These are phyloP conservation scores for Oreochromis tanganicae DNA, from an alignment of 2,113 vertebrate species.

Conservation along the genomic window DNA sequence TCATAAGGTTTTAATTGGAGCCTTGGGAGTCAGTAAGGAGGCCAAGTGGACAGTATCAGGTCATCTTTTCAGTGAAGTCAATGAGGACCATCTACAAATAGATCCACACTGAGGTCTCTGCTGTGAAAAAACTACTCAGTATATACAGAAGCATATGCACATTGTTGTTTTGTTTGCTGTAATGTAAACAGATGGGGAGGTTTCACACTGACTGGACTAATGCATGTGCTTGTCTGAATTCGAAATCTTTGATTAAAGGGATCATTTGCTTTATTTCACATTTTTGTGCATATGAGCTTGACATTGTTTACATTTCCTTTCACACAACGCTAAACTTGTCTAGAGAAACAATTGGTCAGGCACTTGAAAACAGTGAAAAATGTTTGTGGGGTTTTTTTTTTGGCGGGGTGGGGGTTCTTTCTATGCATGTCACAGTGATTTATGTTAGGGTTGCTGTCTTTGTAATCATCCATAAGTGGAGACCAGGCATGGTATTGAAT, in stretches of 20 bases:
- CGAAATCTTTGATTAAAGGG: background rate
- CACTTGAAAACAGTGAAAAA: background rate
- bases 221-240: background rate
- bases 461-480: constrained; percentile 24
- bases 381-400: background rate
- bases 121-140: background rate
- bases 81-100: background rate
- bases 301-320: background rate
- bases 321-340: background rate
- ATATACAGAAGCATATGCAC: background rate
- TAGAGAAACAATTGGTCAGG: background rate
- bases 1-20: constrained; percentile 39
- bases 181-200: background rate
- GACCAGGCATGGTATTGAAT: background rate
- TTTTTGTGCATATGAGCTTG: background rate
- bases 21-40: constrained; percentile 7
- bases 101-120: background rate
- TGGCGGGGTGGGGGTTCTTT: background rate
- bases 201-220: background rate
- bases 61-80: constrained; percentile 5
- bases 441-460: constrained; percentile 20
- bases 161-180: background rate
- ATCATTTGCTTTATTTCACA: background rate
- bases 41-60: constrained; percentile 25
- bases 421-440: constrained; percentile 35